phyloP scores from a whole-genome alignment of 2,797 vertebrate species.

The Alcedo quadribrachys region DNA sequence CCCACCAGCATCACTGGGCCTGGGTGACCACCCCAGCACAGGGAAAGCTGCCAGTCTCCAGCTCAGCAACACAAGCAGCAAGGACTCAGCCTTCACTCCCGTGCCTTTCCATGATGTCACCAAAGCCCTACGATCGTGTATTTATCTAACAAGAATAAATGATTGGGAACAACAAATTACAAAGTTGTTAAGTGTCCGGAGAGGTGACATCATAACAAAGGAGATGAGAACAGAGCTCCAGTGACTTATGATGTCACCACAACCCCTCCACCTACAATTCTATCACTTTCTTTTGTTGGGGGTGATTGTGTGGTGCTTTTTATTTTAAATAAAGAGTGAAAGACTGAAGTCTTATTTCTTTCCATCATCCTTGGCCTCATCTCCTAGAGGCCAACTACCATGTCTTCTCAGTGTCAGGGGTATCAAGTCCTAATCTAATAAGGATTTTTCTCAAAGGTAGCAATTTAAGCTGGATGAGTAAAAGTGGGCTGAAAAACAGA shows the following conservation, averaged over 20 bases:
- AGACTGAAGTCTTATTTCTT: not conserved
- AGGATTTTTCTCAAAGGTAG: not conserved
- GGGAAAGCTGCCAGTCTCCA: slow-evolving; percentile 29
- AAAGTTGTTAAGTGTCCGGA: slow-evolving; percentile 31
- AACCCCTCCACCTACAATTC: not conserved
- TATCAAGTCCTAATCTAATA: not conserved
- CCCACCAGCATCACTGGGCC: not conserved
- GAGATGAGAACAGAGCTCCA: slow-evolving; percentile 6
- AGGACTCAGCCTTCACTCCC: slow-evolving; percentile 63
- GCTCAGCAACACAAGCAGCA: not conserved
- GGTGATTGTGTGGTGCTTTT: not conserved
- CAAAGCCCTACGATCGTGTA: not conserved
- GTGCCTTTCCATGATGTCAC: not conserved
- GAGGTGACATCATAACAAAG: slow-evolving; percentile 52
- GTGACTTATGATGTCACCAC: not conserved
- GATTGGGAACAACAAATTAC: not conserved
- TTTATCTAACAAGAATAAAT: slow-evolving; percentile 54
- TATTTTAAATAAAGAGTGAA: not conserved
- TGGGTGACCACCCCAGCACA: not conserved
- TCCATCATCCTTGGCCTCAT: not conserved
- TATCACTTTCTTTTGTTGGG: not conserved
- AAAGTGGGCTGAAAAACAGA: not conserved
- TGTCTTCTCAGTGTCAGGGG: not conserved
- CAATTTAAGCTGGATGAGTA: not conserved
- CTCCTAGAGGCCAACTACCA: not conserved